Percentiles rank a stretch among this genome's conserved stretches.
Evolutionary conservation across 1,140 invertebrate species (phyloP).

Genomic region (Platyura marginata): DNA sequence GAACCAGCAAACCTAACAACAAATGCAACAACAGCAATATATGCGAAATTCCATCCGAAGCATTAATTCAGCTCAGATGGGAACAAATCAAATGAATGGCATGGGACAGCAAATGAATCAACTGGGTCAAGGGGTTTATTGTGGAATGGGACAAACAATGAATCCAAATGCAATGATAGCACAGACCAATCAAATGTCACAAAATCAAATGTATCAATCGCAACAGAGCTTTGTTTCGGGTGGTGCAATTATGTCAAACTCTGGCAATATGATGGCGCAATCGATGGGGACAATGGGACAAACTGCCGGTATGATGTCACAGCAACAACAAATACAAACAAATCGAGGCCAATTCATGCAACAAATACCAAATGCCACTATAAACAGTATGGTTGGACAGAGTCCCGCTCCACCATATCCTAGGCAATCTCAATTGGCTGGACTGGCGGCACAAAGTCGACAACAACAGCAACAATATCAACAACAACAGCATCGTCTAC

Average conservation of each 20-base stretch:
- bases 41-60: constrained; percentile 24
- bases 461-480: too few species aligned
- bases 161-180: constrained; percentile 20
- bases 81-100: constrained; percentile 21
- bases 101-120: constrained; percentile 31
- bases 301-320: background rate
- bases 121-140: constrained; percentile 21
- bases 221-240: constrained; percentile 28
- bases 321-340: constrained; percentile 10
- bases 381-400: constrained; percentile 30
- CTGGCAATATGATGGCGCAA: background rate
- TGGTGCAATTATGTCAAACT: background rate
- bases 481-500: constrained; percentile 21
- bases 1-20: constrained; percentile 9
- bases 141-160: constrained; percentile 8
- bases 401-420: constrained; percentile 28
- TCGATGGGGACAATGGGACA: background rate
- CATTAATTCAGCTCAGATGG: constrained; percentile 22
- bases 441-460: constrained; percentile 18
- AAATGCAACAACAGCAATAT: constrained; percentile 22
- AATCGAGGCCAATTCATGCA: constrained; percentile 23
- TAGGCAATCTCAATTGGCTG: constrained; percentile 14
- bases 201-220: constrained; percentile 17
- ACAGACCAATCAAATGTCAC: constrained; percentile 4
- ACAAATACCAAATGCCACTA: constrained; percentile 22